These are phyloP conservation scores for Pygoscelis adeliae DNA, from an alignment of 2,113 vertebrate species.

Conservation along the genomic window DNA sequence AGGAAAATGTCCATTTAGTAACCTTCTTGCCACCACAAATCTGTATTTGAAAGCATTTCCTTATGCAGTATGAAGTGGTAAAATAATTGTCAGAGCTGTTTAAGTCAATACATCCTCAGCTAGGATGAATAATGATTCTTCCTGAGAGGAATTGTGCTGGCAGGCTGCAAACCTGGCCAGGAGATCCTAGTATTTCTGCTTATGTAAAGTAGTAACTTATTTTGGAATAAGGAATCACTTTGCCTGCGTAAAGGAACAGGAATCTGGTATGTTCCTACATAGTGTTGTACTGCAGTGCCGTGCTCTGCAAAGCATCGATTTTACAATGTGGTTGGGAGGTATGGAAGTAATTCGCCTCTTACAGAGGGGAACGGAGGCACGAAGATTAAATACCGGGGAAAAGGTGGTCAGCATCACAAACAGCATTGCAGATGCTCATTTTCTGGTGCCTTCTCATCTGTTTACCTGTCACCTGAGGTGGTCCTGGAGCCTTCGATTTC, in stretches of 20 bases:
- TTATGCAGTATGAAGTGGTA: neutral
- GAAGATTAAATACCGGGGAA: fast-evolving
- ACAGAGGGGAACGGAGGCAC: neutral
- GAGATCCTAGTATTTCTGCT: neutral
- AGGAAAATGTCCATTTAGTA: neutral
- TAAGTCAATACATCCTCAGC: neutral
- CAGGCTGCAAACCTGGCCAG: neutral
- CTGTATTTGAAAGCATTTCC: neutral
- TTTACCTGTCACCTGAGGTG: neutral
- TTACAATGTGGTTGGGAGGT: neutral
- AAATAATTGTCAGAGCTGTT: neutral
- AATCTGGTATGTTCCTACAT: fast-evolving
- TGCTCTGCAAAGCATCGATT: neutral
- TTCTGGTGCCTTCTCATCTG: neutral
- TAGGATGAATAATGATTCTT: neutral
- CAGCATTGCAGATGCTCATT: neutral
- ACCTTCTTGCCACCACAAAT: neutral
- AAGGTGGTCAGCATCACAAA: neutral
- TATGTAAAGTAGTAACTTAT: neutral
- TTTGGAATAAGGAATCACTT: neutral
- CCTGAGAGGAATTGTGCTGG: neutral
- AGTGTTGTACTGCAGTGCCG: neutral
- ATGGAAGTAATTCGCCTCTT: neutral
- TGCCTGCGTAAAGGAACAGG: neutral
- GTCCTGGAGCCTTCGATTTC: neutral